These are phyloP conservation scores for Protaetia brevitarsis DNA, from an alignment of 1,140 invertebrate genomes.

Conservation along the genomic window DNA sequence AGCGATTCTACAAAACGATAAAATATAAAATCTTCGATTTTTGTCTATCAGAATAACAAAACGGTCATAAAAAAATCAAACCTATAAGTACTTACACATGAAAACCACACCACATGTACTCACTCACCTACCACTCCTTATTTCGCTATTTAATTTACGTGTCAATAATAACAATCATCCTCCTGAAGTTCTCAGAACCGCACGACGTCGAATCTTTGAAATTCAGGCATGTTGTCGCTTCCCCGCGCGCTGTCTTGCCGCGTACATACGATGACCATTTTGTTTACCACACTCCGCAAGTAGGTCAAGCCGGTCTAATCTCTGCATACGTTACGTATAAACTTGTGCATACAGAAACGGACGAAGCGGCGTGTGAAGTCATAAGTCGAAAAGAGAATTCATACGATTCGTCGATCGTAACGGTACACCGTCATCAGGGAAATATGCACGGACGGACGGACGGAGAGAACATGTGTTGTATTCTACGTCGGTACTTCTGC, in stretches of 20 bases:
- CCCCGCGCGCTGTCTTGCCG: no score
- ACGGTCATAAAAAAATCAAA: no score
- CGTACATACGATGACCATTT: not conserved
- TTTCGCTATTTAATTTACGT: no score
- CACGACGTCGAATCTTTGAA: not conserved
- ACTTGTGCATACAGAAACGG: no score
- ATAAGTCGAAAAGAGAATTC: conserved; percentile 6
- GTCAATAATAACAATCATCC: no score
- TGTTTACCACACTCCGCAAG: conserved; percentile 1
- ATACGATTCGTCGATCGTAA: conserved; percentile 1
- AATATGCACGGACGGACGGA: not conserved
- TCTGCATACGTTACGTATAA: not conserved
- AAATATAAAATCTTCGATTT: no score
- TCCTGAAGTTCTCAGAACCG: not conserved
- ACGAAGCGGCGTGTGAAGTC: no score
- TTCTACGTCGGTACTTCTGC: not conserved
- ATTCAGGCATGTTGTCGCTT: not conserved
- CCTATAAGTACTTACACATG: no score
- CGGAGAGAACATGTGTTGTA: not conserved
- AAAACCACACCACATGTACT: no score
- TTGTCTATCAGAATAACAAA: no score
- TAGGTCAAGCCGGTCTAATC: conserved; percentile 10
- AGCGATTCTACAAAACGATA: no score
- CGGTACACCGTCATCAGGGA: not conserved
- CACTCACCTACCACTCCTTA: no score